A percentile compares a stretch with the other conserved stretches of the same genome.
Conservation (phyloP, 2,888 invertebrate species). For the Campaea margaritaria region DNA sequence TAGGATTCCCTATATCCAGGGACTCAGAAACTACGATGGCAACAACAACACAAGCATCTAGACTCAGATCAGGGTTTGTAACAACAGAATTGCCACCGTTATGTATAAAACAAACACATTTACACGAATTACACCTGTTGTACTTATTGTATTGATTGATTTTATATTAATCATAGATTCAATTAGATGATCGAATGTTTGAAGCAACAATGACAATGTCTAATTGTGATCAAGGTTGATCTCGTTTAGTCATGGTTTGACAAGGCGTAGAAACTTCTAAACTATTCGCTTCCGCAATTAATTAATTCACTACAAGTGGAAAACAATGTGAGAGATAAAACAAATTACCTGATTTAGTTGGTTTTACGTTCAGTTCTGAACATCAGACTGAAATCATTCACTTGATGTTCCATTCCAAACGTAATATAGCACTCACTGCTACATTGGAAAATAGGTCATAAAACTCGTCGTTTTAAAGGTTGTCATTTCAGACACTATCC, state of each 20-base stretch:
- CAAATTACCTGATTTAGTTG: background rate
- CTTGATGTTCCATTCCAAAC: background rate
- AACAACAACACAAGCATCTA: too few relatives aligned
- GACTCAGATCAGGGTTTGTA: too few relatives aligned
- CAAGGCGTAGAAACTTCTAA: conserved; percentile 23
- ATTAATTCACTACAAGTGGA: conserved; percentile 13
- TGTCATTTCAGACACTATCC: too few relatives aligned
- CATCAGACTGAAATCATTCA: too few relatives aligned
- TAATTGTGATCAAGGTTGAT: conserved; percentile 25
- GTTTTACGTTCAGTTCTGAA: background rate
- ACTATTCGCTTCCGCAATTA: conserved; percentile 23
- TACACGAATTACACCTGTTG: too few relatives aligned
- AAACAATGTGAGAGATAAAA: conserved; percentile 8
- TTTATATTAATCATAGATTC: conserved; percentile 9
- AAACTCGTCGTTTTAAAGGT: too few relatives aligned
- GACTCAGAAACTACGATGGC: too few relatives aligned
- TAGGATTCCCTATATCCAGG: too few relatives aligned
- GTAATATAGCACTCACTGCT: too few relatives aligned
- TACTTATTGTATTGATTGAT: background rate
- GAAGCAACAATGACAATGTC: conserved; percentile 18
- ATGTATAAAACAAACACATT: background rate
- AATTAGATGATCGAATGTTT: conserved; percentile 20
- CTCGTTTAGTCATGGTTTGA: conserved; percentile 20
- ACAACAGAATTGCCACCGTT: too few relatives aligned
- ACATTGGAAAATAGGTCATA: too few relatives aligned